Percentiles rank a stretch among this genome's conserved stretches.
Evolutionary conservation across 2,113 vertebrate genomes (phyloP).

Genomic region (Entomyzon cyanotis): DNA sequence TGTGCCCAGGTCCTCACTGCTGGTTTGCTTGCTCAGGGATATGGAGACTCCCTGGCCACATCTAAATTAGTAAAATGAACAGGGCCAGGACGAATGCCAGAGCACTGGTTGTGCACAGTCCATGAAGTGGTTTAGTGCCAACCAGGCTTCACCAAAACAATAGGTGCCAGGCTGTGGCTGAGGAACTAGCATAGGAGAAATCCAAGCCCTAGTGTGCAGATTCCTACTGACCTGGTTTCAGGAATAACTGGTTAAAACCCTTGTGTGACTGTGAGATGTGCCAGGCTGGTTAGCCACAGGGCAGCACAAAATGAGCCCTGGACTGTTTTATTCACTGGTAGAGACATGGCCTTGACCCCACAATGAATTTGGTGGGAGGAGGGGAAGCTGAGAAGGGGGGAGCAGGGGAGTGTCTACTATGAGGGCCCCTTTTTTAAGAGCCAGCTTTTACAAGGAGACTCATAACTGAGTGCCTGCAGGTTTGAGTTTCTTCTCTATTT

Average conservation of each 20-base stretch:
- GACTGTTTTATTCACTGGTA: neutral
- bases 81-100: neutral
- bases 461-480: neutral
- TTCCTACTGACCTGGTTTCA: neutral
- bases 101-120: neutral
- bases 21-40: neutral
- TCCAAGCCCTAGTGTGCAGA: neutral
- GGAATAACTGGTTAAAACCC: neutral
- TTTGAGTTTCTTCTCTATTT: neutral
- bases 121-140: neutral
- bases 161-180: neutral
- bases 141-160: neutral
- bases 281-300: neutral
- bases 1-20: neutral
- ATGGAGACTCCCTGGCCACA: neutral
- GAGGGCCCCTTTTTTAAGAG: neutral
- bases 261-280: neutral
- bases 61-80: neutral
- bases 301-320: neutral
- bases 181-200: neutral
- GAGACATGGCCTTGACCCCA: neutral
- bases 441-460: neutral
- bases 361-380: neutral
- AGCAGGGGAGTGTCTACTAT: neutral
- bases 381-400: neutral